These are phyloP conservation scores for Coluber constrictor DNA, from an alignment of 2,797 vertebrate genomes.

Conservation along the genomic window DNA sequence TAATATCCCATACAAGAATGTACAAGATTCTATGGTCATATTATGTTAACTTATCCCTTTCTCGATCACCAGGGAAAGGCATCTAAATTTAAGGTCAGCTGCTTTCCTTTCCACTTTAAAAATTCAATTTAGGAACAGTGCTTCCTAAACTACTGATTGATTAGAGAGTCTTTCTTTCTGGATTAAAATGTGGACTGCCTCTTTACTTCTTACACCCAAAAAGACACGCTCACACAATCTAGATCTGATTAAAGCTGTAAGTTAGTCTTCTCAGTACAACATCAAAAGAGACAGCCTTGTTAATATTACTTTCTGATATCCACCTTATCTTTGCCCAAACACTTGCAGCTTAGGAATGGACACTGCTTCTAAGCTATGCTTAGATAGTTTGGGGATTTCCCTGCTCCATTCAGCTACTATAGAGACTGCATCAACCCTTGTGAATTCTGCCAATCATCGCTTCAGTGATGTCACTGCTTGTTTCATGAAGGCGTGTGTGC, in stretches of 20 bases:
- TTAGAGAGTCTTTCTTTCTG: not conserved
- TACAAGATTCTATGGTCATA: not conserved
- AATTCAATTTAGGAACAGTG: not conserved
- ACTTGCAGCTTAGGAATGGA: not conserved
- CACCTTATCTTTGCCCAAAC: not conserved
- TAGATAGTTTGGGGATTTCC: not conserved
- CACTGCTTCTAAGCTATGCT: not conserved
- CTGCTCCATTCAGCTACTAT: not conserved
- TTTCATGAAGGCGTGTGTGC: not conserved
- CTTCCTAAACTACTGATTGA: not conserved
- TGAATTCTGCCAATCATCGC: not conserved
- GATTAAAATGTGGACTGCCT: not conserved
- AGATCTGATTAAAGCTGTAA: not conserved
- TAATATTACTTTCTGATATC: not conserved
- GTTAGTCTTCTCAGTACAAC: not conserved
- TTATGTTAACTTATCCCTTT: not conserved
- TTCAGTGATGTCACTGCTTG: not conserved
- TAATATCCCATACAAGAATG: slow-evolving; percentile 27
- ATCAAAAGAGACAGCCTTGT: not conserved
- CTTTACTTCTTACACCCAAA: not conserved
- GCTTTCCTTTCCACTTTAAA: not conserved
- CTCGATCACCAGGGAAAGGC: not conserved
- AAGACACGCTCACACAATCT: not conserved
- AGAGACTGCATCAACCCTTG: not conserved
- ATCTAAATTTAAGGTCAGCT: not conserved